Evolutionary conservation across 2,888 invertebrate genomes (phyloP).

Genomic region (Netelia inedita): DNA sequence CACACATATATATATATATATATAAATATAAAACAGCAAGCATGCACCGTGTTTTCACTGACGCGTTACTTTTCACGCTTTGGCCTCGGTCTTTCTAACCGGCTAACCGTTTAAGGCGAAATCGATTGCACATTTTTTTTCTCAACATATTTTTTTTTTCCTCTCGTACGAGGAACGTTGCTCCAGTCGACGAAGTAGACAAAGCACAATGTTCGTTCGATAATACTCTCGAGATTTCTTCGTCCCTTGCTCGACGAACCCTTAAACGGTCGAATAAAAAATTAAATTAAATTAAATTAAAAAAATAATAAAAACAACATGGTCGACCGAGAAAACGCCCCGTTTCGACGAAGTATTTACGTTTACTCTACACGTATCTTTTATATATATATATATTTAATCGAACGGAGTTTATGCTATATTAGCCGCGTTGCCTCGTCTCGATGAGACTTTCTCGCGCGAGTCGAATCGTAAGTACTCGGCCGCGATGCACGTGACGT

Average conservation of each 20-base stretch:
- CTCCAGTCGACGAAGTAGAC: background rate
- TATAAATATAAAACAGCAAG: background rate
- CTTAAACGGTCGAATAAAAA: background rate
- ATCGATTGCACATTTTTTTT: background rate
- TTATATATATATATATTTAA: constrained; percentile 6
- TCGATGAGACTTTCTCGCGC: constrained; percentile 12
- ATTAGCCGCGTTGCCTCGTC: constrained; percentile 16
- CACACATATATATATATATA: background rate
- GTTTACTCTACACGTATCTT: background rate
- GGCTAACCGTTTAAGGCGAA: constrained; percentile 37
- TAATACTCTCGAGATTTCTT: too few relatives aligned
- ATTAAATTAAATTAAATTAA: too few relatives aligned
- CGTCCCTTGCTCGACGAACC: background rate
- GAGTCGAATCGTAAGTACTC: constrained; percentile 21
- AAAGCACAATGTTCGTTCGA: too few relatives aligned
- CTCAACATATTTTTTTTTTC: too few relatives aligned
- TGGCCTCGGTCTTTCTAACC: constrained; percentile 34
- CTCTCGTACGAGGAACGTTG: too few relatives aligned
- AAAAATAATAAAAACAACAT: too few relatives aligned
- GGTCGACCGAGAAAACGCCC: constrained; percentile 4
- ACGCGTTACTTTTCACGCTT: constrained; percentile 22
- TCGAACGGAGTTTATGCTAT: background rate
- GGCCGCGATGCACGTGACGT: constrained; percentile 22
- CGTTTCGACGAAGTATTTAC: background rate
- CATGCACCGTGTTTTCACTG: constrained; percentile 18